These are phyloP conservation scores for Benitochromis conjunctus DNA, from an alignment of 2,113 vertebrate genomes.

Conservation along the genomic window DNA sequence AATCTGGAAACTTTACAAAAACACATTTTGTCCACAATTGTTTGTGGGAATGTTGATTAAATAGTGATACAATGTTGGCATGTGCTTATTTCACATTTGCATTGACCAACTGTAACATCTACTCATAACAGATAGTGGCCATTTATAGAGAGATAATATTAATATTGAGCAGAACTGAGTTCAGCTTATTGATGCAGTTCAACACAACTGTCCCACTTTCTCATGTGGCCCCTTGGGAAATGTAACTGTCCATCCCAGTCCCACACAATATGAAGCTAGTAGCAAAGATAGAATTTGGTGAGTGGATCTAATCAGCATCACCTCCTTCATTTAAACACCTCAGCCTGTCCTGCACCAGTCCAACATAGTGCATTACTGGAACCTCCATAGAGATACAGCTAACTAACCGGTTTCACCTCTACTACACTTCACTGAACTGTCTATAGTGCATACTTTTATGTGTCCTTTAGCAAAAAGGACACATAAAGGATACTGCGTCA, in stretches of 20 bases:
- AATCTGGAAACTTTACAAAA: neutral
- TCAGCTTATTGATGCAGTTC: neutral
- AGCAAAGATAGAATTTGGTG: neutral
- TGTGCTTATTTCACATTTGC: neutral
- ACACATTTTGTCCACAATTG: neutral
- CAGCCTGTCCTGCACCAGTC: neutral
- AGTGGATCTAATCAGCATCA: neutral
- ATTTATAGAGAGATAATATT: neutral
- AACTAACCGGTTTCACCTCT: neutral
- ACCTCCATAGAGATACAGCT: neutral
- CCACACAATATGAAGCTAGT: neutral
- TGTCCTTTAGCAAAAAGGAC: fast-evolving
- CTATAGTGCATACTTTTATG: neutral
- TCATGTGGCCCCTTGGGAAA: neutral
- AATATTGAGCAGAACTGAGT: neutral
- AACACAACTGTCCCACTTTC: neutral
- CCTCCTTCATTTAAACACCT: fast-evolving
- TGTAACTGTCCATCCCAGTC: fast-evolving
- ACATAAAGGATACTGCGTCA: neutral
- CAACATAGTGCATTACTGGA: neutral
- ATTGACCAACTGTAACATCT: neutral
- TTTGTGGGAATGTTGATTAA: neutral
- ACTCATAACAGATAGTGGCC: neutral
- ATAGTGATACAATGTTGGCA: neutral
- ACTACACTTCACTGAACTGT: neutral